Conservation (phyloP, 2,113 vertebrate species). For the Lophura nycthemera region DNA sequence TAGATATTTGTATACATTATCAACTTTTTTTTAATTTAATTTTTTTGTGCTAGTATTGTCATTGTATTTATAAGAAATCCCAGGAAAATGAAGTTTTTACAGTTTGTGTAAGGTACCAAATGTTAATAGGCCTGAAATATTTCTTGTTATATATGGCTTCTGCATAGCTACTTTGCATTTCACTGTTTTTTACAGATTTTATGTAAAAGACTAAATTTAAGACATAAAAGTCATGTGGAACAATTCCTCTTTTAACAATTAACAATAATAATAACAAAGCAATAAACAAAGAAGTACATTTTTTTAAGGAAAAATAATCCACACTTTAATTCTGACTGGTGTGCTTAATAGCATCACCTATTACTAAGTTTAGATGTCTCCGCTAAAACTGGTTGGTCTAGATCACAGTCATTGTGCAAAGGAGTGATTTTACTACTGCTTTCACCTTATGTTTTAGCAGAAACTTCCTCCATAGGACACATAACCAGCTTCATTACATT, state of each 20-base stretch:
- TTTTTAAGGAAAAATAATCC: slow-evolving; percentile 21
- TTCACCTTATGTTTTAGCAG: slow-evolving; percentile 14
- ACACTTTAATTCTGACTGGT: background rate
- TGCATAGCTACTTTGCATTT: background rate
- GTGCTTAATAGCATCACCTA: background rate
- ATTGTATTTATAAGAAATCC: background rate
- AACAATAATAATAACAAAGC: too few species aligned
- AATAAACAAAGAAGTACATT: background rate
- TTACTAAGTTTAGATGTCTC: slow-evolving; percentile 1
- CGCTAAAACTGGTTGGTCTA: background rate
- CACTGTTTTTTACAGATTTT: slow-evolving; percentile 26
- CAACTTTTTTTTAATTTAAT: background rate
- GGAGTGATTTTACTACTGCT: background rate
- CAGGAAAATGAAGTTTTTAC: background rate
- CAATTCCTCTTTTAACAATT: slow-evolving; percentile 23
- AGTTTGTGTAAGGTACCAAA: background rate
- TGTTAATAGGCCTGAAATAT: background rate
- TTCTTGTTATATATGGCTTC: background rate
- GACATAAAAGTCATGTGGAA: slow-evolving; percentile 7
- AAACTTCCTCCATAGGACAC: background rate
- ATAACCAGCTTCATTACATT: background rate
- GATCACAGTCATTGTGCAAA: background rate
- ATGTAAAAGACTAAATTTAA: slow-evolving; percentile 28
- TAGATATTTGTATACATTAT: background rate
- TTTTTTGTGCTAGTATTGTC: background rate